Percentiles rank a stretch among this genome's conserved stretches.
Evolutionary conservation across 2,797 vertebrate genomes (phyloP).

Genomic region (Alosa sapidissima): DNA sequence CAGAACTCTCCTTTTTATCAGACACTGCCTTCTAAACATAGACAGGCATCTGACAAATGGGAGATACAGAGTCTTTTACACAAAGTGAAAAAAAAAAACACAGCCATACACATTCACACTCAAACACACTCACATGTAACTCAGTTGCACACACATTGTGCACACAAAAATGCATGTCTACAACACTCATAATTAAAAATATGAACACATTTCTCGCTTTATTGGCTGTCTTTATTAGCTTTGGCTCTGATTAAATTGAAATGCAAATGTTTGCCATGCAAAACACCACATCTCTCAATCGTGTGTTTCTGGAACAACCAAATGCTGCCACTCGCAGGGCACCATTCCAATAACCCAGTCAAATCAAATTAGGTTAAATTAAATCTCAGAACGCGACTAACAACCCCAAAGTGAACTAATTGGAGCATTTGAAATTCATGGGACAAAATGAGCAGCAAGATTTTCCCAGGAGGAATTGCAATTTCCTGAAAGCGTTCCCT

Average conservation of each 20-base stretch:
- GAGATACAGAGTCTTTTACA: background rate
- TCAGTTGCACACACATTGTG: background rate
- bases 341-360: constrained; percentile 19
- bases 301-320: background rate
- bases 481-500: background rate
- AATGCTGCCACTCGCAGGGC: background rate
- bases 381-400: constrained; percentile 18
- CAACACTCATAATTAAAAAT: background rate
- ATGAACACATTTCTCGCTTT: background rate
- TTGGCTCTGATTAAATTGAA: background rate
- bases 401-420: constrained; percentile 22
- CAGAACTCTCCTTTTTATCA: background rate
- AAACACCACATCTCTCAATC: background rate
- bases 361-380: constrained; percentile 22
- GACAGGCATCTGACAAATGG: background rate
- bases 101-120: background rate
- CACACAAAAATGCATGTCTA: background rate
- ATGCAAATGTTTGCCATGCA: constrained; percentile 21
- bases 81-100: background rate
- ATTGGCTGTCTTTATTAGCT: background rate
- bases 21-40: background rate
- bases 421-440: constrained; percentile 25
- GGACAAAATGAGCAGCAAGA: constrained; percentile 20
- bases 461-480: background rate
- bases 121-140: background rate